A percentile compares a stretch with the other conserved stretches of the same genome.
These are phyloP conservation scores for Myanophis thanlyinensis DNA, from an alignment of 2,113 vertebrate species.

Conservation along the genomic window DNA sequence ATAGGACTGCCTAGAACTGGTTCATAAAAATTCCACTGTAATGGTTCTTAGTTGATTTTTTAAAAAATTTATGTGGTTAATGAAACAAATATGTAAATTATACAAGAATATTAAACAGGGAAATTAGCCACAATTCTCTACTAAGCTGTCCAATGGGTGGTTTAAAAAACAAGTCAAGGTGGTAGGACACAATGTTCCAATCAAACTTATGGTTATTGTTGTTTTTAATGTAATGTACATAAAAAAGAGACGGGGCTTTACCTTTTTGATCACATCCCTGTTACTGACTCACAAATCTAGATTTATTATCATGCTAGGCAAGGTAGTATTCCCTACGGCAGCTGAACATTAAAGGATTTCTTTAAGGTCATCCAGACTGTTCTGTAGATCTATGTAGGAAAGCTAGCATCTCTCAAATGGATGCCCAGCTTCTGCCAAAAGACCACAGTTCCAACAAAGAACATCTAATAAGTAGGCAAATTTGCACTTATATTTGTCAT, in stretches of 20 bases:
- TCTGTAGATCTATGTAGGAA: background rate
- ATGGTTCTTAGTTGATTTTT: background rate
- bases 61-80: background rate
- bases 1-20: background rate
- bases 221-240: background rate
- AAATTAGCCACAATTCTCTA: background rate
- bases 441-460: background rate
- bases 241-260: background rate
- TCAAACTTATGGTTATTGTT: background rate
- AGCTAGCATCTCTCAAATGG: background rate
- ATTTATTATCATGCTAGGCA: background rate
- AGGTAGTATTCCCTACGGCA: background rate
- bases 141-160: background rate
- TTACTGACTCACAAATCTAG: background rate
- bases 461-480: background rate
- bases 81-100: background rate
- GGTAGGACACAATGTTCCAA: background rate
- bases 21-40: background rate
- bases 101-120: background rate
- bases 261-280: background rate
- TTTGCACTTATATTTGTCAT: background rate
- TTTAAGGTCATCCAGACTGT: background rate
- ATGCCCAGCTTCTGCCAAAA: background rate
- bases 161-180: background rate
- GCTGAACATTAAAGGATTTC: background rate